Evolutionary conservation across 2,888 invertebrate genomes (phyloP).

Genomic region (Catocala fraxini): DNA sequence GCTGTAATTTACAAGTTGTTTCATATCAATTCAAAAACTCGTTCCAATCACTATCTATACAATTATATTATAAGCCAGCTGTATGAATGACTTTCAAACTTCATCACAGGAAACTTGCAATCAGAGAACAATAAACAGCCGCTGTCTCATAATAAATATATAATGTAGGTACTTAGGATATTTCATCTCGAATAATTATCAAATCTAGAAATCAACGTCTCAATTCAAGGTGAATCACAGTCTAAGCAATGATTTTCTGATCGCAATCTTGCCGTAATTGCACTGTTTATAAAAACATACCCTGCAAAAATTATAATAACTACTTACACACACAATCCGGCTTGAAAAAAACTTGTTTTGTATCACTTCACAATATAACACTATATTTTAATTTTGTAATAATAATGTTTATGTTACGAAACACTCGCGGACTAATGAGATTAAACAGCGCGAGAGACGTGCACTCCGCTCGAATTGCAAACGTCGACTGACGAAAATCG

Average conservation of each 20-base stretch:
- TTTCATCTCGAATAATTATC: slow-evolving; percentile 18
- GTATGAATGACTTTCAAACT: no score
- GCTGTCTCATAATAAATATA: not conserved
- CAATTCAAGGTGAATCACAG: slow-evolving; percentile 39
- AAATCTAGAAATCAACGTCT: slow-evolving; percentile 37
- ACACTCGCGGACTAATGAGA: slow-evolving; percentile 38
- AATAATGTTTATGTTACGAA: slow-evolving; percentile 26
- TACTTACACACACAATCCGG: slow-evolving; percentile 59
- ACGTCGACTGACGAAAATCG: slow-evolving; percentile 33
- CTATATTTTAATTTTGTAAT: slow-evolving; percentile 38
- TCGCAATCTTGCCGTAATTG: slow-evolving; percentile 32
- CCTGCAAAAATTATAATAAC: slow-evolving; percentile 29
- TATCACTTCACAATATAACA: slow-evolving; percentile 57
- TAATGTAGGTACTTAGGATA: not conserved
- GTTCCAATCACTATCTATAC: no score
- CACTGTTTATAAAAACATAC: slow-evolving; percentile 28
- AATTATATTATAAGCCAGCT: no score
- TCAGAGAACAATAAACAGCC: not conserved
- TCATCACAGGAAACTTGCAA: not conserved
- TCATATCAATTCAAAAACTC: no score
- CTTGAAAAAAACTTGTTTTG: slow-evolving; percentile 40
- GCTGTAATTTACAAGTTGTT: no score
- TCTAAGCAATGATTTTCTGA: slow-evolving; percentile 29
- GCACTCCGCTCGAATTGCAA: slow-evolving; percentile 17
- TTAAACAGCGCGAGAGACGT: slow-evolving; percentile 19